Percentiles rank a stretch among this genome's conserved stretches.
phyloP scores from a whole-genome alignment of 2,113 vertebrate genomes.

The Dissostichus mawsoni region DNA sequence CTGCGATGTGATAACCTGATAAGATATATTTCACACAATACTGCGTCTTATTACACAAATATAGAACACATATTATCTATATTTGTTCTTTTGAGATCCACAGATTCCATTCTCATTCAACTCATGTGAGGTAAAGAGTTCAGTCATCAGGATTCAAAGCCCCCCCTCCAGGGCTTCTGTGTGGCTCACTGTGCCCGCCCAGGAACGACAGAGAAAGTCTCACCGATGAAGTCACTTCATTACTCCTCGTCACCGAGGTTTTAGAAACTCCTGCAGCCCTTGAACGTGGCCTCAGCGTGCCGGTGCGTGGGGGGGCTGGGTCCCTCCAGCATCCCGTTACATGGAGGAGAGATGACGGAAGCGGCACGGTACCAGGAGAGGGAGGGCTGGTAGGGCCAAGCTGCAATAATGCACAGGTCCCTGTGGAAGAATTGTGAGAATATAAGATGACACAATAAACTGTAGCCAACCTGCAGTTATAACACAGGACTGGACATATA shows the following conservation, averaged over 20 bases:
- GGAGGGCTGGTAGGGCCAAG: not conserved
- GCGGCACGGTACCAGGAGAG: conserved; percentile 11
- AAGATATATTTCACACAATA: not conserved
- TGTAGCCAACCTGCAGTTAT: not conserved
- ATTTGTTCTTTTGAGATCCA: not conserved
- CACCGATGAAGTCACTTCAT: not conserved
- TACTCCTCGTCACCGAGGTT: rapidly evolving
- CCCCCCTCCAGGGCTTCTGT: not conserved
- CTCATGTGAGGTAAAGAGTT: not conserved
- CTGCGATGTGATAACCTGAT: not conserved
- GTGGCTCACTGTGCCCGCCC: not conserved
- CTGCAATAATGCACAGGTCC: not conserved
- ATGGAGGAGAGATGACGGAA: not conserved
- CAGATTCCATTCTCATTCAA: not conserved
- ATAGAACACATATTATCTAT: not conserved
- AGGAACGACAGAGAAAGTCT: not conserved
- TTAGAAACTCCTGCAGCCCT: not conserved
- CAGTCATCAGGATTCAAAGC: not conserved
- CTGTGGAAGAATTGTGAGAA: conserved; percentile 2
- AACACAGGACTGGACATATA: no score
- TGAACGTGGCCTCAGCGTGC: conserved; percentile 40
- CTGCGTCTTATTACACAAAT: not conserved
- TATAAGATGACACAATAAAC: not conserved
- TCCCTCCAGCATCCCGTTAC: conserved; percentile 33
- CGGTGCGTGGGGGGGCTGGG: conserved; percentile 25